Conservation (phyloP, 2,888 invertebrate genomes). For the Idaea aversata region DNA sequence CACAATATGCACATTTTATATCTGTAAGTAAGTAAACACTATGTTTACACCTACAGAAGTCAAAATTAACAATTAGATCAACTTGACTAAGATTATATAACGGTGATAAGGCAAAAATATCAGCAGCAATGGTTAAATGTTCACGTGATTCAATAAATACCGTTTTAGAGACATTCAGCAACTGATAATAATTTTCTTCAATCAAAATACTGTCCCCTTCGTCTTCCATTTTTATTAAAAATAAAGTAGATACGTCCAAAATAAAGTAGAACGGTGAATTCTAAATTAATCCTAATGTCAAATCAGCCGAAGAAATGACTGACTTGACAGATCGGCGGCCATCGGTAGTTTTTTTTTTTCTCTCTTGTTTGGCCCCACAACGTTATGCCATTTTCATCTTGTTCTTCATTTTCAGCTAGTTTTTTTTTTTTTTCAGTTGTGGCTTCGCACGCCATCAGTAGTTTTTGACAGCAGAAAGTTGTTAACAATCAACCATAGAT, state of each 20-base stretch:
- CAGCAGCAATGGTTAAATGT: slow-evolving; percentile 33
- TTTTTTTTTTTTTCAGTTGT: no score
- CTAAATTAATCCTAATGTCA: slow-evolving; percentile 8
- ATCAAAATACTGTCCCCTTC: slow-evolving; percentile 84
- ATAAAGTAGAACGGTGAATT: slow-evolving; percentile 31
- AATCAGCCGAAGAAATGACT: background rate
- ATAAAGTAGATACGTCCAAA: slow-evolving; percentile 34
- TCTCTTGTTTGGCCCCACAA: no score
- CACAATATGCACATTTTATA: background rate
- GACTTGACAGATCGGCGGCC: background rate
- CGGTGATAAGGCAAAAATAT: slow-evolving; percentile 43
- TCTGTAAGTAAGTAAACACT: slow-evolving; percentile 30
- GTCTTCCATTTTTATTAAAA: slow-evolving; percentile 78
- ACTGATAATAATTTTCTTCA: slow-evolving; percentile 93
- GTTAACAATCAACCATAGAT: no score
- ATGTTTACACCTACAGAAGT: background rate
- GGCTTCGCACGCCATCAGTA: no score
- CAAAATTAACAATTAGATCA: slow-evolving; percentile 2
- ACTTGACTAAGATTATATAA: slow-evolving; percentile 41
- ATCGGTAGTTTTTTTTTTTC: background rate
- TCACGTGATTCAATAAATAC: slow-evolving; percentile 80
- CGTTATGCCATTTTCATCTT: no score
- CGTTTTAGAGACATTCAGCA: slow-evolving; percentile 91
- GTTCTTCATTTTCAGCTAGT: no score
- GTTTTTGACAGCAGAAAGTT: no score